Conservation (phyloP, 2,888 invertebrate genomes). For the Thumatha senex region DNA sequence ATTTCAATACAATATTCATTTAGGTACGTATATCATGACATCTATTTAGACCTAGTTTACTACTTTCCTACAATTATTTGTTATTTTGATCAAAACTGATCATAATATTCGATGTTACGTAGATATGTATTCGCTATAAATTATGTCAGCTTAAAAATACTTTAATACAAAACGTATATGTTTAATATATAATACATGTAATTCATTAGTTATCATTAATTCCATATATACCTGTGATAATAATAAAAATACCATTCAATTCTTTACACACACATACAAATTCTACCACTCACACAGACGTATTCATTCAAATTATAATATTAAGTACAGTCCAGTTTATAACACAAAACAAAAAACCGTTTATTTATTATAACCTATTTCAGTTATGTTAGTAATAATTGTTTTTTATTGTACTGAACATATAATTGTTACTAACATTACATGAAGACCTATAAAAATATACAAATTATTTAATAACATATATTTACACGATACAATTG, state of each 20-base stretch:
- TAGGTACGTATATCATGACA: constrained; percentile 28
- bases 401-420: constrained; percentile 9
- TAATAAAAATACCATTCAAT: constrained; percentile 49
- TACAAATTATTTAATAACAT: constrained; percentile 57
- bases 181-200: constrained; percentile 49
- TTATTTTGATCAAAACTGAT: constrained; percentile 21
- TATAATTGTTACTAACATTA: constrained; percentile 50
- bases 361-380: constrained; percentile 49
- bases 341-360: constrained; percentile 71
- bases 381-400: constrained; percentile 47
- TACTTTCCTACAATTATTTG: constrained; percentile 28
- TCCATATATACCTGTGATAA: constrained; percentile 35
- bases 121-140: constrained; percentile 52
- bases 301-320: constrained; percentile 49
- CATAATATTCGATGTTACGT: constrained; percentile 33
- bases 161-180: constrained; percentile 57
- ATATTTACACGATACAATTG: constrained; percentile 66
- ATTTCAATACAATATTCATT: constrained; percentile 44
- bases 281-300: constrained; percentile 38
- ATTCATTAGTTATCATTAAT: constrained; percentile 28
- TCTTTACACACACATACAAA: constrained; percentile 42
- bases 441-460: constrained; percentile 50
- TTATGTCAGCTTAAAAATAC: constrained; percentile 51
- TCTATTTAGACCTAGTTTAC: constrained; percentile 26
- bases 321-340: constrained; percentile 74